Percentiles rank a stretch among this genome's conserved stretches.
Evolutionary conservation across 1,140 invertebrate genomes (phyloP).

Genomic region (Oscheius sp.): DNA sequence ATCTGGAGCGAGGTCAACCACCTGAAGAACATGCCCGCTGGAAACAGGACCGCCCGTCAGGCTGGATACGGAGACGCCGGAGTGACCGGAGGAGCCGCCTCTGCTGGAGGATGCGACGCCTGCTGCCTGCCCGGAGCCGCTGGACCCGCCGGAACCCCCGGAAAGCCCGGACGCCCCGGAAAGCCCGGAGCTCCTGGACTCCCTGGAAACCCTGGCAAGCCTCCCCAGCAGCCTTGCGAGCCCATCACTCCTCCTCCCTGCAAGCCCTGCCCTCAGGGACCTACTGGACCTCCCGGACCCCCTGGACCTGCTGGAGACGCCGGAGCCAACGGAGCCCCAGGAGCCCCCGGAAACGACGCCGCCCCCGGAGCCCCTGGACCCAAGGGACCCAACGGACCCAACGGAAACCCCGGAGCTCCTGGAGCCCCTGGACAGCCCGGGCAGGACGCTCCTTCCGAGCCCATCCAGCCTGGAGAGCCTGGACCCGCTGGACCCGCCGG

Average conservation of each 20-base stretch:
- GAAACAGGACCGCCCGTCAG: conserved; percentile 42
- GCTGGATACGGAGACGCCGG: conserved; percentile 34
- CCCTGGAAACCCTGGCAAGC: conserved; percentile 41
- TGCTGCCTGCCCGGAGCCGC: conserved; percentile 40
- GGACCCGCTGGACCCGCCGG: conserved; percentile 35
- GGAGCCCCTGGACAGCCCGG: conserved; percentile 36
- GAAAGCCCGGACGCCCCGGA: conserved; percentile 41
- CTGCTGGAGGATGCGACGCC: conserved; percentile 37
- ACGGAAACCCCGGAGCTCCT: conserved; percentile 32
- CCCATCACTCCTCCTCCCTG: conserved; percentile 41
- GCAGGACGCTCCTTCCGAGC: conserved; percentile 36
- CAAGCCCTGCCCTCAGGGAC: conserved; percentile 36
- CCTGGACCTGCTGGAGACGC: conserved; percentile 37
- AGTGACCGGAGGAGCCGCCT: not conserved
- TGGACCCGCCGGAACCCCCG: conserved; percentile 42
- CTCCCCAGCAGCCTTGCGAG: conserved; percentile 41
- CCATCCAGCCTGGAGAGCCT: conserved; percentile 35
- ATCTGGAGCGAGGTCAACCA: conserved; percentile 45
- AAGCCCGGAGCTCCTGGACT: conserved; percentile 46
- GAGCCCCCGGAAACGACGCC: conserved; percentile 34
- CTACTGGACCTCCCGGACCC: conserved; percentile 32
- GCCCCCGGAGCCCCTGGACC: conserved; percentile 31
- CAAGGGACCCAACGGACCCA: conserved; percentile 34
- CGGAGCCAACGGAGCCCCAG: conserved; percentile 33
- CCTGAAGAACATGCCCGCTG: conserved; percentile 37